phyloP scores from a whole-genome alignment of 2,797 vertebrate genomes.

The Neosalanx taihuensis region DNA sequence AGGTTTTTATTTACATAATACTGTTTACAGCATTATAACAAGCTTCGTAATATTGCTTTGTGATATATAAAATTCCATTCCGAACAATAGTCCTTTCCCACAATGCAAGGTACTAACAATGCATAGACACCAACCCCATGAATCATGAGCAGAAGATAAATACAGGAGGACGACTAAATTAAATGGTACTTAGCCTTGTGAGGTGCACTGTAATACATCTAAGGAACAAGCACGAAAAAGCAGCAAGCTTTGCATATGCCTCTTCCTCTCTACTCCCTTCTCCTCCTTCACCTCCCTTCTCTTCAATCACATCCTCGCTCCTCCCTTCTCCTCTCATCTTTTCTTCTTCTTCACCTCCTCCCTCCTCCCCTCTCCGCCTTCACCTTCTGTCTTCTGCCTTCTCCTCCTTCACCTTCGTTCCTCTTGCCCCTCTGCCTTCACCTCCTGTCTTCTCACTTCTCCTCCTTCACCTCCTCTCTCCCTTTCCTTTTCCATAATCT shows the following conservation, averaged over 20 bases:
- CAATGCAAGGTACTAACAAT: conserved; percentile 43
- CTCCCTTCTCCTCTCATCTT: conserved; percentile 28
- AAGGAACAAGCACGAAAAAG: conserved; percentile 66
- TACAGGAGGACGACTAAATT: conserved; percentile 76
- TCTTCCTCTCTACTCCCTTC: conserved; percentile 46
- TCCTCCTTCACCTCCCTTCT: background rate
- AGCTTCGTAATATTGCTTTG: background rate
- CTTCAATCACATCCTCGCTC: conserved; percentile 37
- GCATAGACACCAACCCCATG: conserved; percentile 62
- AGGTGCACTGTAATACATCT: conserved; percentile 75
- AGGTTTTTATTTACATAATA: background rate
- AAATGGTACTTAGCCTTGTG: conserved; percentile 83
- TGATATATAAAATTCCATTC: background rate
- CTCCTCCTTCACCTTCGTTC: conserved; percentile 19
- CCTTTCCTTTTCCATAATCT: conserved; percentile 45
- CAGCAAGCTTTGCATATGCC: conserved; percentile 51
- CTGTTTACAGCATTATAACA: background rate
- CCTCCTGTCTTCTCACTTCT: conserved; percentile 29
- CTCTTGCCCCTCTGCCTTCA: conserved; percentile 4
- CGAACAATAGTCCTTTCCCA: conserved; percentile 18
- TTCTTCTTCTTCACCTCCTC: too few relatives aligned
- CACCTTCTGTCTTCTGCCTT: conserved; percentile 26
- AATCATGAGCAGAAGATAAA: conserved; percentile 79
- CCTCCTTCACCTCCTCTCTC: background rate
- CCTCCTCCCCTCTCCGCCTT: too few relatives aligned